Percentiles rank a stretch among this genome's conserved stretches.
Evolutionary conservation across 2,888 invertebrate species (phyloP).

Genomic region (Pseudococcus jackbeardsleyi): DNA sequence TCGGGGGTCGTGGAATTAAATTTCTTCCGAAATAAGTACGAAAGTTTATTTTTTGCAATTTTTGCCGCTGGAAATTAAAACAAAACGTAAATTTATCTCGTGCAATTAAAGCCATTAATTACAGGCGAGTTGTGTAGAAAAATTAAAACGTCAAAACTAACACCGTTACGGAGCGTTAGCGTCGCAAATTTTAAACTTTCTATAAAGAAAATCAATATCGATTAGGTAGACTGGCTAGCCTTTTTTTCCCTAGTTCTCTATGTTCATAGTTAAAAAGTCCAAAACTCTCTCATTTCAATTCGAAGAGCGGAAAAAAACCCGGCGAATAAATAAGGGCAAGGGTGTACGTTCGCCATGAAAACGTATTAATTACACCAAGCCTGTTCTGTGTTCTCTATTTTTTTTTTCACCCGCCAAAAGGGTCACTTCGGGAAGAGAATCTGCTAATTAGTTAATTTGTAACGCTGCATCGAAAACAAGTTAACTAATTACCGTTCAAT

Average conservation of each 20-base stretch:
- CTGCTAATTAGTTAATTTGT: constrained; percentile 60
- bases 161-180: constrained; percentile 31
- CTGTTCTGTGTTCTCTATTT: background rate
- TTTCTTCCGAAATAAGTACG: background rate
- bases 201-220: constrained; percentile 52
- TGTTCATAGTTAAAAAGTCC: constrained; percentile 54
- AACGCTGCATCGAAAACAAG: constrained; percentile 55
- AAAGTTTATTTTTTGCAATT: background rate
- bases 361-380: constrained; percentile 37
- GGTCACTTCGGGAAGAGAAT: constrained; percentile 43
- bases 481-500: constrained; percentile 61
- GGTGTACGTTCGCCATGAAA: constrained; percentile 41
- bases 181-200: constrained; percentile 49
- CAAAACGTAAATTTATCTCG: background rate
- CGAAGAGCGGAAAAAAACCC: background rate
- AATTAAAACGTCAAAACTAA: constrained; percentile 37
- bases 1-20: background rate
- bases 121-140: background rate
- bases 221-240: constrained; percentile 34
- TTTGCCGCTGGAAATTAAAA: background rate
- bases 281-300: constrained; percentile 31
- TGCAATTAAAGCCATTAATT: constrained; percentile 28
- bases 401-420: constrained; percentile 20
- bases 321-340: background rate
- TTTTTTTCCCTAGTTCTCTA: constrained; percentile 39